Percentiles rank a stretch among this genome's conserved stretches.
These are phyloP conservation scores for Rhopalosiphum padi DNA, from an alignment of 1,140 invertebrate species.

Conservation along the genomic window DNA sequence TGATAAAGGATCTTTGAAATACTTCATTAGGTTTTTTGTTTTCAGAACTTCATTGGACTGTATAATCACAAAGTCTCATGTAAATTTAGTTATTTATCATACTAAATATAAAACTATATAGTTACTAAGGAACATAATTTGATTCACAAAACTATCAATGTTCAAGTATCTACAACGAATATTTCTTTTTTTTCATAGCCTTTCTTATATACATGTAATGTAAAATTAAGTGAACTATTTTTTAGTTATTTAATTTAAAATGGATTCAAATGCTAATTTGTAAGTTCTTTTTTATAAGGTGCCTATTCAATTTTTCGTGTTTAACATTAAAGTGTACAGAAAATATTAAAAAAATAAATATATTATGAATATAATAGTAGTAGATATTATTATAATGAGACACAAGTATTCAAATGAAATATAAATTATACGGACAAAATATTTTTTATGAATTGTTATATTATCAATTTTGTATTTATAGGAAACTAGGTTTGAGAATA, in stretches of 20 bases:
- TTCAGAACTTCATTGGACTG: conserved; percentile 27
- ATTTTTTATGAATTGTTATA: background rate
- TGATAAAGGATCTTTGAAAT: conserved; percentile 32
- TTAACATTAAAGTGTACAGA: background rate
- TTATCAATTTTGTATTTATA: too few relatives aligned
- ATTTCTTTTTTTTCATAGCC: background rate
- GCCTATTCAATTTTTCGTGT: background rate
- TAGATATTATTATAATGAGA: background rate
- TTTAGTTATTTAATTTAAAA: background rate
- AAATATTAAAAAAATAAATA: background rate
- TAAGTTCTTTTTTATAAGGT: background rate
- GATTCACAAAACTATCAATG: background rate
- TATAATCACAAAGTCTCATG: conserved; percentile 23
- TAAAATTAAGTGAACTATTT: background rate
- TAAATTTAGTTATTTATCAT: conserved; percentile 20
- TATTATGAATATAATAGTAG: background rate
- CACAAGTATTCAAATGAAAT: background rate
- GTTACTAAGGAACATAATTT: background rate
- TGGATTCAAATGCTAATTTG: background rate
- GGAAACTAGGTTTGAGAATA: background rate
- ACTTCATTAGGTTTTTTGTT: conserved; percentile 44
- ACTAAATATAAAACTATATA: background rate
- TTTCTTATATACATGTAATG: background rate
- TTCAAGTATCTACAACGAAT: background rate
- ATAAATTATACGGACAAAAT: background rate